phyloP scores from a whole-genome alignment of 2,113 vertebrate species.

The Gila orcuttii region DNA sequence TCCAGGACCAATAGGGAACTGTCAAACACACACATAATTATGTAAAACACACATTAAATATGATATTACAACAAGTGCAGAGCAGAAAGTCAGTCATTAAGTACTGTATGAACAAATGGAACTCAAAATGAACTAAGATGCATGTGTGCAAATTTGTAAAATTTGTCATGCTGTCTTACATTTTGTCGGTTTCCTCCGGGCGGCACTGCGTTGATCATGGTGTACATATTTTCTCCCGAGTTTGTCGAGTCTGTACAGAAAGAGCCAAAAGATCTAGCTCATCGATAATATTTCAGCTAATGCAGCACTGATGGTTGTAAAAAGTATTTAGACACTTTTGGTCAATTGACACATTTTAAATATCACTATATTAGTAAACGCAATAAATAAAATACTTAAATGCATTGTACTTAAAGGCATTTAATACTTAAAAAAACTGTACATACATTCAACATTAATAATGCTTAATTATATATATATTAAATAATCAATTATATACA shows the following conservation, averaged over 20 bases:
- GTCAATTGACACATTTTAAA: too few relatives aligned
- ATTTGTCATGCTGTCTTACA: not conserved
- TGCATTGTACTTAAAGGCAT: not conserved
- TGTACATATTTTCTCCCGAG: slow-evolving; percentile 99
- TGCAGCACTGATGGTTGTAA: not conserved
- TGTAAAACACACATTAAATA: not conserved
- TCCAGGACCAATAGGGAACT: slow-evolving; percentile 96
- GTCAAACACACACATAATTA: slow-evolving; percentile 45
- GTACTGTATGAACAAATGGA: not conserved
- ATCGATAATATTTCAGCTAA: not conserved
- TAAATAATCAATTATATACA: not conserved
- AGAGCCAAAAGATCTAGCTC: slow-evolving; percentile 9
- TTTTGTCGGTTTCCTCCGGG: slow-evolving; percentile 94
- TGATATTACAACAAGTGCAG: not conserved
- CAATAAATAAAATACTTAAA: not conserved
- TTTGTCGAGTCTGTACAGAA: slow-evolving; percentile 90
- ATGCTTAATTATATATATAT: too few relatives aligned
- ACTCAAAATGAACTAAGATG: not conserved
- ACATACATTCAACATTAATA: too few relatives aligned
- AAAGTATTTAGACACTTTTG: not conserved
- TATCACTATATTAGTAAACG: too few relatives aligned
- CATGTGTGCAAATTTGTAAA: not conserved
- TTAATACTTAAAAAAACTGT: too few relatives aligned
- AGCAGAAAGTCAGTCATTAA: not conserved
- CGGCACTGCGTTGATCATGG: slow-evolving; percentile 96